These are phyloP conservation scores for Dasypolia templi DNA, from an alignment of 2,888 invertebrate genomes.

Conservation along the genomic window DNA sequence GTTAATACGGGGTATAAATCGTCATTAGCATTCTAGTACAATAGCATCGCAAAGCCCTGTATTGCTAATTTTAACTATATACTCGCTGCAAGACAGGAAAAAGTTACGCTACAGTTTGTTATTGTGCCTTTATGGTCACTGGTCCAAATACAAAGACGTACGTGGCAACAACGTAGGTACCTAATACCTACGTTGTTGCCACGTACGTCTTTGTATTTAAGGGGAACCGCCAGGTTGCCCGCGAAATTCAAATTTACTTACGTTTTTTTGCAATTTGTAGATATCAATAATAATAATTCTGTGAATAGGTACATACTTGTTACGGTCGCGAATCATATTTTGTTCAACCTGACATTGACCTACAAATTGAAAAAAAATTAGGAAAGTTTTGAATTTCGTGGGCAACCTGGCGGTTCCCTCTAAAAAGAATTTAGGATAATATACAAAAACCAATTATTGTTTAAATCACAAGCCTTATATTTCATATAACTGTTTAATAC, in stretches of 20 bases:
- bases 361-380: too few species aligned
- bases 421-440: background rate
- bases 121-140: background rate
- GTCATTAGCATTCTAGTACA: background rate
- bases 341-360: too few species aligned
- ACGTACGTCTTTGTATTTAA: background rate
- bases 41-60: background rate
- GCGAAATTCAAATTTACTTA: too few species aligned
- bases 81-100: background rate
- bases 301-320: too few species aligned
- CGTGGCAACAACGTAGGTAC: slow-evolving; percentile 6
- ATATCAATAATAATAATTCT: too few species aligned
- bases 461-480: background rate
- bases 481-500: background rate
- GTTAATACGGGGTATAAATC: background rate
- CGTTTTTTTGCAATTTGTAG: too few species aligned
- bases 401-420: too few species aligned
- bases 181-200: slow-evolving; percentile 6
- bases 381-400: too few species aligned
- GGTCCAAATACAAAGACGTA: background rate
- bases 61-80: background rate
- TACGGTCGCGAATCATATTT: too few species aligned
- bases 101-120: background rate
- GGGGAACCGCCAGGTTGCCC: too few species aligned
- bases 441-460: background rate